Conservation (phyloP, 2,113 vertebrate species). For the Mustelus asterias region DNA sequence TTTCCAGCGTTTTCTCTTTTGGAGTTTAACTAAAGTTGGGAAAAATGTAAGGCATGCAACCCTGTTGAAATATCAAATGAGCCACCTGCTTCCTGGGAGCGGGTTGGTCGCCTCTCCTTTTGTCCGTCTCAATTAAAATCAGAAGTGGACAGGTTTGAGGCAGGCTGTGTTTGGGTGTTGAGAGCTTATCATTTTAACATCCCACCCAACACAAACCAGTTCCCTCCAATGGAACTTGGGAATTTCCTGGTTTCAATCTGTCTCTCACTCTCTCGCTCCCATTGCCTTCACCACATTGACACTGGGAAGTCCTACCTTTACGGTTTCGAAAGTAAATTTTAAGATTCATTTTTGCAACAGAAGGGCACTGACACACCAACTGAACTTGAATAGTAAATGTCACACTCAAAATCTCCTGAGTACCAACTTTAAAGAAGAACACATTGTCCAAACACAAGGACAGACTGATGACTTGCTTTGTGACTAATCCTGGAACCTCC, state of each 20-base stretch:
- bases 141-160: not conserved
- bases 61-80: not conserved
- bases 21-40: not conserved
- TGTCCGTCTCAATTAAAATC: not conserved
- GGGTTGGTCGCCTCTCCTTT: not conserved
- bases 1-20: too few relatives aligned
- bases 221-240: not conserved
- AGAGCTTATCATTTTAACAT: not conserved
- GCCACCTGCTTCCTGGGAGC: not conserved
- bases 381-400: not conserved
- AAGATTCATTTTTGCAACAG: not conserved
- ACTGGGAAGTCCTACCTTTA: not conserved
- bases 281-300: not conserved
- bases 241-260: too few relatives aligned
- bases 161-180: not conserved
- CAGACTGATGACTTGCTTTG: not conserved
- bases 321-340: too few relatives aligned
- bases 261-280: too few relatives aligned
- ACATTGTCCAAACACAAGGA: not conserved
- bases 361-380: not conserved
- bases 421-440: not conserved
- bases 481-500: not conserved
- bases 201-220: not conserved
- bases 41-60: not conserved
- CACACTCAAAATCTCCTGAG: not conserved